phyloP scores from a whole-genome alignment of 1,140 invertebrate species.

The Patella vulgata region DNA sequence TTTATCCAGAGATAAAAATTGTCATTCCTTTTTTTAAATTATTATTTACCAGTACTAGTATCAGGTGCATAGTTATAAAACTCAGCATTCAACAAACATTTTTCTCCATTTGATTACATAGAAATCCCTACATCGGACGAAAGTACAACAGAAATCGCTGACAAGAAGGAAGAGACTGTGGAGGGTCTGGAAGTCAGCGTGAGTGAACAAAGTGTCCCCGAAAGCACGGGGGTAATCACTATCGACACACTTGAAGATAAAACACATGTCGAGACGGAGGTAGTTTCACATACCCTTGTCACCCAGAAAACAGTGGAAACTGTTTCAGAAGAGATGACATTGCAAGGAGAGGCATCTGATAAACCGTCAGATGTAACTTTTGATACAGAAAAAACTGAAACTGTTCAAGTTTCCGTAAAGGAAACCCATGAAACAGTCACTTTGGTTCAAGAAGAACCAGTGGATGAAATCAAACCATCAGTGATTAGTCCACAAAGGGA shows the following conservation, averaged over 20 bases:
- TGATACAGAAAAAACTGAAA: constrained; percentile 42
- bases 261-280: constrained; percentile 49
- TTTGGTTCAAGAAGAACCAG: constrained; percentile 30
- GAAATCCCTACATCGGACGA: constrained; percentile 31
- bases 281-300: constrained; percentile 50
- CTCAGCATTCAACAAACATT: too few relatives aligned
- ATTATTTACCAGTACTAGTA: too few relatives aligned
- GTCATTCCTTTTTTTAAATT: too few relatives aligned
- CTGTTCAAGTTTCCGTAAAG: constrained; percentile 46
- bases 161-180: constrained; percentile 32
- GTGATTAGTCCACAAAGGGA: background rate
- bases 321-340: constrained; percentile 46
- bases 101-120: constrained; percentile 3
- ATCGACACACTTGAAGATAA: constrained; percentile 48
- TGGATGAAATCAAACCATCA: constrained; percentile 19
- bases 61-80: too few relatives aligned
- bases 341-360: constrained; percentile 41
- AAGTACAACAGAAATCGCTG: constrained; percentile 26
- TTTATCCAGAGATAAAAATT: too few relatives aligned
- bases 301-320: constrained; percentile 39
- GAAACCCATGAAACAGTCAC: constrained; percentile 46
- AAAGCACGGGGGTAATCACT: constrained; percentile 44
- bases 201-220: constrained; percentile 37
- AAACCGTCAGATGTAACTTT: constrained; percentile 30
- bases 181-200: constrained; percentile 49